These are phyloP conservation scores for Dastarcus helophoroides DNA, from an alignment of 2,888 invertebrate genomes.

Conservation along the genomic window DNA sequence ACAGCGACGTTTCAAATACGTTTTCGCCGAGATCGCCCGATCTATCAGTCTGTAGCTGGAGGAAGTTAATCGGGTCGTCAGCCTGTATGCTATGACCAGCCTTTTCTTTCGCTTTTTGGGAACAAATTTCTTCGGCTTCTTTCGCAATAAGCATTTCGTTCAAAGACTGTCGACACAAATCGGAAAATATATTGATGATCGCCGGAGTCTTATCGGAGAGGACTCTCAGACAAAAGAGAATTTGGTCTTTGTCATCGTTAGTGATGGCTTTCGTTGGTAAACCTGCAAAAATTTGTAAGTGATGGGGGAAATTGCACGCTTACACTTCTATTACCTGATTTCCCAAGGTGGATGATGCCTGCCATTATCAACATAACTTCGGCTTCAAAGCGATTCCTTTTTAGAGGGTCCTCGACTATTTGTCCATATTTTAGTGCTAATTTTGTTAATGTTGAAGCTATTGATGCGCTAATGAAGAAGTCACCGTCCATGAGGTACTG, in stretches of 20 bases:
- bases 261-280: conserved; percentile 69
- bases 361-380: conserved; percentile 84
- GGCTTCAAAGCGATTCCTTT: conserved; percentile 51
- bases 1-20: conserved; percentile 89
- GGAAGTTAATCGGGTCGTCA: conserved; percentile 75
- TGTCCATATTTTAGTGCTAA: conserved; percentile 63
- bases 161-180: conserved; percentile 64
- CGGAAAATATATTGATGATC: conserved; percentile 59
- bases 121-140: conserved; percentile 54
- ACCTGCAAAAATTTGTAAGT: conserved; percentile 27
- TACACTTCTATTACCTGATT: conserved; percentile 44
- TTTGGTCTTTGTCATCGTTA: conserved; percentile 90
- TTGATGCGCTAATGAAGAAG: conserved; percentile 88
- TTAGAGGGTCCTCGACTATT: conserved; percentile 30
- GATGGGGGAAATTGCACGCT: background rate
- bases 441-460: conserved; percentile 86
- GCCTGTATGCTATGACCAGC: conserved; percentile 61
- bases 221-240: conserved; percentile 68
- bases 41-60: conserved; percentile 55
- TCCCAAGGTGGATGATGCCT: conserved; percentile 75
- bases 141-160: conserved; percentile 75
- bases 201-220: conserved; percentile 56
- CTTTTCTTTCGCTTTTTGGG: conserved; percentile 54
- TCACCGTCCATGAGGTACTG: conserved; percentile 89
- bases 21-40: conserved; percentile 52